A percentile compares a stretch with the other conserved stretches of the same genome.
Evolutionary conservation across 2,797 vertebrate genomes (phyloP).

Genomic region (Momotus momota): DNA sequence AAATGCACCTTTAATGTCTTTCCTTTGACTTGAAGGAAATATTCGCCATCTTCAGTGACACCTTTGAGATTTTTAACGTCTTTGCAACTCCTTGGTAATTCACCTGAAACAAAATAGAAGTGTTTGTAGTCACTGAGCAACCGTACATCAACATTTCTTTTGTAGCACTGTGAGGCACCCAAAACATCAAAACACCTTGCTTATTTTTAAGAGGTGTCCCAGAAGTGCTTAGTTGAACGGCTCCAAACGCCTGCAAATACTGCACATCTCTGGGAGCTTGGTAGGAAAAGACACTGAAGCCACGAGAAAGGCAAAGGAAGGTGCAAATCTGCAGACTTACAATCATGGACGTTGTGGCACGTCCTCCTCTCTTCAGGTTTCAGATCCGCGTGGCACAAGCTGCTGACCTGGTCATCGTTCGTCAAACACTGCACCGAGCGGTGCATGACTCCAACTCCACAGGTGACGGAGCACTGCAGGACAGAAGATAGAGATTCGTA

Average conservation of each 20-base stretch:
- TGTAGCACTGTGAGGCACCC: not conserved
- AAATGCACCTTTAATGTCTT: constrained; percentile 87
- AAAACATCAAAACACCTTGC: not conserved
- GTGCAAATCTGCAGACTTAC: constrained; percentile 79
- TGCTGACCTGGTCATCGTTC: constrained; percentile 81
- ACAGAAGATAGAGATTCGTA: not conserved
- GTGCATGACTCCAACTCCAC: constrained; percentile 89
- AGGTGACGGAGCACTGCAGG: constrained; percentile 89
- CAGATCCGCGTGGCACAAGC: constrained; percentile 77
- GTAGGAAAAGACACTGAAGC: not conserved
- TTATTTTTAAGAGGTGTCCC: constrained; percentile 12
- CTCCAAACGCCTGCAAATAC: not conserved
- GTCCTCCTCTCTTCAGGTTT: constrained; percentile 85
- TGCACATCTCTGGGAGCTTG: not conserved
- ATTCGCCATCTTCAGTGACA: constrained; percentile 85
- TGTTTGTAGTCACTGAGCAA: not conserved
- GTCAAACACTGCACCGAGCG: constrained; percentile 89
- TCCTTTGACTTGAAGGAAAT: constrained; percentile 86
- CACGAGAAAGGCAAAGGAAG: not conserved
- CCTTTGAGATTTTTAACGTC: constrained; percentile 81
- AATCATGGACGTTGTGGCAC: constrained; percentile 85
- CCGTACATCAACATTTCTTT: not conserved
- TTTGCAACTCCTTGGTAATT: constrained; percentile 87
- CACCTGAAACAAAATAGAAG: constrained; percentile 80
- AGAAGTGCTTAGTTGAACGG: not conserved